Evolutionary conservation across 1,140 invertebrate genomes (phyloP), one percentile per base, ranked within the genome.

Genomic region (Oreohelix idahoensis): DNA sequence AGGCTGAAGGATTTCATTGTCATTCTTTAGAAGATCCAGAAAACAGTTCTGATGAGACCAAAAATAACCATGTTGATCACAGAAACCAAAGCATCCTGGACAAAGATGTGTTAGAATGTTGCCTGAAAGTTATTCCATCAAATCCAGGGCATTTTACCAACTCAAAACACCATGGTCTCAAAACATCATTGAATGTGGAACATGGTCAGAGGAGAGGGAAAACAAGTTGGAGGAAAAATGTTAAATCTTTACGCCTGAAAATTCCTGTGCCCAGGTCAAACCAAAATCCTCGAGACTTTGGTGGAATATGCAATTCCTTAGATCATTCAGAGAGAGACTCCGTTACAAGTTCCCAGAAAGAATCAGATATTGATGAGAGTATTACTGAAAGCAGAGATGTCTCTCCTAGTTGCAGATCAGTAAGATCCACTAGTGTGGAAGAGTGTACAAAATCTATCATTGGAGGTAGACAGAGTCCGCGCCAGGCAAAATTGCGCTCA

Each of bases 271-370:
- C 63, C 4, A 17, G 29, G n/a, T 66, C 29, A 29, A n/a, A 66
- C 5, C n/a, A 29, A n/a, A 66, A 2, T 32, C 0, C 8, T 29
- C n/a, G 8, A 35, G 71, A 49, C 26, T 4, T 2, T 39, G 29
- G 39, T 23, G 38, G 42, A 38, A 8, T 42, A n/a, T 20, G 23
- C 15, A 32, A 79, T 17, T 84, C 77, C 49, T 84, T 83, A 75
- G 53, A 75, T 23, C 20, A 58, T 23, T 58, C 73, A 20, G 70
- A 45, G 32, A 32, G 38, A 13, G 79, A 80, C 2, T 84, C 85
- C 5, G 23, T 76, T 29, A 76, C 83, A 45, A 84, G 81, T 69
- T 86, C 85, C n/a, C 32, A 81, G 32, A 69, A 77, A 38, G 83
- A 83, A 42, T 84, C 85, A 4, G 79, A 76, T 49, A 80, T 82